A percentile compares a stretch with the other conserved stretches of the same genome.
Conservation (phyloP, 2,113 vertebrate species). For the Marmota monax region DNA sequence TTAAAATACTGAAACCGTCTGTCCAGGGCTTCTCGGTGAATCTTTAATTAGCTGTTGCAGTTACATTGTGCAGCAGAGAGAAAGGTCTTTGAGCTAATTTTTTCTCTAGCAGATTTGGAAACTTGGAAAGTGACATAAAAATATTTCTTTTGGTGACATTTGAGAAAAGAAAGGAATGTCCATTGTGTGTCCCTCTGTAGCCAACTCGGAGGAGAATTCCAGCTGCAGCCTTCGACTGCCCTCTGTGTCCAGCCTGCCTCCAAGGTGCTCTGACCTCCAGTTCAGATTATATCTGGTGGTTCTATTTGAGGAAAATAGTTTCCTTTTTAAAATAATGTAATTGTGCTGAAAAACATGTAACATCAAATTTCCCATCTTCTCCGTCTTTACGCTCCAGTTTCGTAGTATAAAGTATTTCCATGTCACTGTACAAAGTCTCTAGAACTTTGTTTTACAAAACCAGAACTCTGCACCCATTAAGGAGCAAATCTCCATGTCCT, state of each 20-base stretch:
- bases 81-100: slow-evolving; percentile 59
- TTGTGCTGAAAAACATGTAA: background rate
- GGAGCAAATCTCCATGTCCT: fast-evolving
- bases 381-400: too few species aligned
- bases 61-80: slow-evolving; percentile 45
- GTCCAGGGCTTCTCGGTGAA: slow-evolving; percentile 72
- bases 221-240: fast-evolving
- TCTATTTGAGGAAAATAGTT: background rate
- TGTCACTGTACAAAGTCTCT: background rate
- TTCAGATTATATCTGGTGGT: background rate
- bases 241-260: fast-evolving
- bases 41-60: slow-evolving; percentile 77
- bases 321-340: background rate
- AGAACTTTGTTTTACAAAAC: background rate
- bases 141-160: background rate
- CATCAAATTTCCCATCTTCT: background rate
- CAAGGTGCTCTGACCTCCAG: fast-evolving
- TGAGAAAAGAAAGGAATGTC: background rate
- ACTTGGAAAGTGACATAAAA: slow-evolving; percentile 67
- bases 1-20: slow-evolving; percentile 86
- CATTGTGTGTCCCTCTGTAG: background rate
- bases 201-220: fast-evolving
- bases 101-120: slow-evolving; percentile 74
- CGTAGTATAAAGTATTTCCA: fast-evolving
- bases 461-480: background rate